Percentiles rank a stretch among this genome's conserved stretches.
Conservation (phyloP, 2,888 invertebrate species). For the Sarcophaga subvicina region DNA sequence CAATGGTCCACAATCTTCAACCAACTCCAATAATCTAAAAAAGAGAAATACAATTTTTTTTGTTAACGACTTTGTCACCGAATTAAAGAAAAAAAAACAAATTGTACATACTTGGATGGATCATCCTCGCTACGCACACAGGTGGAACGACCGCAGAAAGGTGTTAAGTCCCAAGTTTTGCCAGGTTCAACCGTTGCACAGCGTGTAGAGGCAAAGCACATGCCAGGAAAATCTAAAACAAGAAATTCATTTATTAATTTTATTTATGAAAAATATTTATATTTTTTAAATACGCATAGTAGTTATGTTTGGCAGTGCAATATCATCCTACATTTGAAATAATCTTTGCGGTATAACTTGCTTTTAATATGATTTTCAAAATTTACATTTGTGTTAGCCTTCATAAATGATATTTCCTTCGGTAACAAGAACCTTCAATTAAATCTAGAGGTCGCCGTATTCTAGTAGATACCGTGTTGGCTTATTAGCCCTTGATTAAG, state of each 20-base stretch:
- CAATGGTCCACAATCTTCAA: constrained; percentile 94
- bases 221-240: constrained; percentile 90
- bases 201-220: constrained; percentile 94
- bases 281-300: too few relatives aligned
- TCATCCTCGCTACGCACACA: constrained; percentile 91
- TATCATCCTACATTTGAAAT: too few relatives aligned
- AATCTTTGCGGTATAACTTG: too few relatives aligned
- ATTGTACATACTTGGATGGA: constrained; percentile 83
- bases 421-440: too few relatives aligned
- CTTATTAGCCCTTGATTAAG: too few relatives aligned
- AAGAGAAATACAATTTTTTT: constrained; percentile 18
- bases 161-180: constrained; percentile 92
- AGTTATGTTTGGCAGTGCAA: too few relatives aligned
- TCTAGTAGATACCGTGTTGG: too few relatives aligned
- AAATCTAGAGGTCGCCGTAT: too few relatives aligned
- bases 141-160: constrained; percentile 95
- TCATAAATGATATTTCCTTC: too few relatives aligned
- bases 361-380: too few relatives aligned
- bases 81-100: neutral
- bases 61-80: neutral
- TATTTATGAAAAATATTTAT: neutral
- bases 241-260: neutral
- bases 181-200: constrained; percentile 94
- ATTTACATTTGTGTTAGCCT: too few relatives aligned
- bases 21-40: constrained; percentile 88